Base-by-base conservation (phyloP, 2,888 invertebrate species). In the Limenitis camilla region DNA sequence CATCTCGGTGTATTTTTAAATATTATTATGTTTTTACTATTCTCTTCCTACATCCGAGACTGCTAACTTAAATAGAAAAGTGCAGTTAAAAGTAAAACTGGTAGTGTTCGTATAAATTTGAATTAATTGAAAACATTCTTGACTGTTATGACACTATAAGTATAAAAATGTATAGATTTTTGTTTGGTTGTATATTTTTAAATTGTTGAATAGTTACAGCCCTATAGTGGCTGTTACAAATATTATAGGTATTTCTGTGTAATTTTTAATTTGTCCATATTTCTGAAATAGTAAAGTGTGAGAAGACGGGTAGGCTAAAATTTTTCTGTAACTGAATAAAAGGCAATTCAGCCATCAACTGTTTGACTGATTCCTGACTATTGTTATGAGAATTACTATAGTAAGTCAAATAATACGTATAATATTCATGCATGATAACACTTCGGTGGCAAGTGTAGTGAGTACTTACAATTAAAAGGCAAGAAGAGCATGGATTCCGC, bases 391-490 rank as follows among this genome's bases (percentile, higher is more conserved):
- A n/a, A n/a, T n/a, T n/a, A n/a, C n/a, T n/a, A n/a, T n/a, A n/a
- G n/a, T n/a, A n/a, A n/a, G n/a, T n/a, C n/a, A n/a, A n/a, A n/a
- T n/a, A n/a, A n/a, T n/a, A n/a, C n/a, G n/a, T n/a, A n/a, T 29
- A 43, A 38, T 45, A 45, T 40, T 40, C 30, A 27, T 11, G 76
- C 81, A 82, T 84, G 78, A 71, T 83, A 84, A 84, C 83, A 81
- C 81, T 79, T 81, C 78, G 81, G 78, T 78, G 75, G 67, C 71
- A 76, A 74, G 75, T 77, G 72, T 78, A 77, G 75, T 45, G 81
- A 77, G 78, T 78, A 77, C 77, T 75, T 78, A 82, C 85, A 85
- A 87, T 86, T 87, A 86, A 86, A 85, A 85, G 81, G 79, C 83
- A 82, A 84, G 82, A 85, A 84, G 81, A 81, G 75, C 79, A 76